A percentile compares a stretch with the other conserved stretches of the same genome.
These are phyloP conservation scores for Tetheella fluctuosa DNA, from an alignment of 2,888 invertebrate genomes.

Conservation along the genomic window DNA sequence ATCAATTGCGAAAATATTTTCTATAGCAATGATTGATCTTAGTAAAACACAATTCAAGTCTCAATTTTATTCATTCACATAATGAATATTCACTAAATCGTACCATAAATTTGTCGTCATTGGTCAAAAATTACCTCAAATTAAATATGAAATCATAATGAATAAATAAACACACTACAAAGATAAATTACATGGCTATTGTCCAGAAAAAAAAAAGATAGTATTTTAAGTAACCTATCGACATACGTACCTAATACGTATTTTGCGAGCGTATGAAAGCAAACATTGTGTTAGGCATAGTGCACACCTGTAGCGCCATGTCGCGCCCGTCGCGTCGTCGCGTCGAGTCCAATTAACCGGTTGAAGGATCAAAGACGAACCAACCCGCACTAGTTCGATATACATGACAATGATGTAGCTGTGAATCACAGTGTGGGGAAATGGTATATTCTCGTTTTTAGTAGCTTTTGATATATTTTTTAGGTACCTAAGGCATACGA, in stretches of 20 bases:
- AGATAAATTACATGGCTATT: no score
- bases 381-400: conserved; percentile 12
- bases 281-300: conserved; percentile 53
- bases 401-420: background rate
- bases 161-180: no score
- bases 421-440: background rate
- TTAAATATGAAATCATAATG: no score
- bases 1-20: no score
- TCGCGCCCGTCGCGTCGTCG: conserved; percentile 46
- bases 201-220: no score
- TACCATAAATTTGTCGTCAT: no score
- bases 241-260: conserved; percentile 10
- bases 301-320: conserved; percentile 51
- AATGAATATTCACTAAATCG: no score
- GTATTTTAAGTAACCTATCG: background rate
- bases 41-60: background rate
- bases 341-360: conserved; percentile 71
- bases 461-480: background rate
- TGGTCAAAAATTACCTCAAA: no score
- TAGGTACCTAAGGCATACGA: no score
- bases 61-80: no score
- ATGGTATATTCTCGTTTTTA: background rate
- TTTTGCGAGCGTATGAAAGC: conserved; percentile 32
- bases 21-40: background rate
- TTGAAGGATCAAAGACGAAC: conserved; percentile 69